Base-by-base conservation (phyloP, 2,797 vertebrate species). In the Eptatretus atami region DNA sequence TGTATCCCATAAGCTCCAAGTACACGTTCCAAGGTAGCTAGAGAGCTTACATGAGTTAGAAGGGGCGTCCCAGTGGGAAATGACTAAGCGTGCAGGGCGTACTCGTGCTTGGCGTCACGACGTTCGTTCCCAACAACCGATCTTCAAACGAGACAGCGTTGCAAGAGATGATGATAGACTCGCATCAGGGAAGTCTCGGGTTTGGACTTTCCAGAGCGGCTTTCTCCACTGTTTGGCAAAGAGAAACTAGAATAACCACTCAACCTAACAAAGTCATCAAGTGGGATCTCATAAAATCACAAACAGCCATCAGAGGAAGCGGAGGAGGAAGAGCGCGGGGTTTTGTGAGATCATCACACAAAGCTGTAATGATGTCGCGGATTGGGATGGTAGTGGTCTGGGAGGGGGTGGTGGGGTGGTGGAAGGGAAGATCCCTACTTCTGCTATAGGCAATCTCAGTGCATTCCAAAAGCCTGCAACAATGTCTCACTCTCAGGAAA, bases 151-250 rank as follows among this genome's bases (percentile, higher is more conserved):
- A 19, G 84, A 96, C 68, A 96, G 79, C 0, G 92, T 98, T 65
- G 92, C 93, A 88, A 94, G 74, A 96, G 94, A 72, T 87, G 88
- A 75, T 98, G 90, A 70, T 96, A 98, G 67, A 95, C 96, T 73
- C 96, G 90, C 92, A 98, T 98, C 90, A 98, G 86, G 65, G 96
- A 88, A 1, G 96, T 88, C 63, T 95, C 88, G 92, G 95, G 75
- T 96, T 98, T 75, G 94, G 88, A 71, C 92, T 98, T 75, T 98
- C 92, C 31, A 73, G 88, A 68, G 88, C 90, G 52, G 95, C 87
- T 71, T 98, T 98, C 70, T 98, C 92, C 74, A 98, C 90, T 98
- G 67, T 67, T 70, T 72, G 53, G 64, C 69, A 68, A 65, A n/a
- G 54, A 53, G 53, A 11, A 61, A 14, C 10, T 25, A 15, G 13